A percentile compares a stretch with the other conserved stretches of the same genome.
These are phyloP conservation scores for Petrolisthes manimaculis DNA, from an alignment of 2,888 invertebrate species.

Conservation along the genomic window DNA sequence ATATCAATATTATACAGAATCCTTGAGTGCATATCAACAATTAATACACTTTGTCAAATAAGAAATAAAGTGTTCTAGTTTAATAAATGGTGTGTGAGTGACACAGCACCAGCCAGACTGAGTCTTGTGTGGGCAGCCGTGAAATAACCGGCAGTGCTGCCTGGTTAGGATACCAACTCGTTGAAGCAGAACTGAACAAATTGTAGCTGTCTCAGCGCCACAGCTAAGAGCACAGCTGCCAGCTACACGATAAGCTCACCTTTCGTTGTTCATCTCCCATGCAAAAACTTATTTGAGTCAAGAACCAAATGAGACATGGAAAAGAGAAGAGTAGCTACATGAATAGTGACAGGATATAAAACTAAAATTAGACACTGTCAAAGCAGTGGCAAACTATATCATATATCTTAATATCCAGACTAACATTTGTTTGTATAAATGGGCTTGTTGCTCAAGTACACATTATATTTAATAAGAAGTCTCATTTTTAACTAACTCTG, in stretches of 20 bases:
- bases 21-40: background rate
- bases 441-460: slow-evolving; percentile 32
- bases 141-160: slow-evolving; percentile 61
- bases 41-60: background rate
- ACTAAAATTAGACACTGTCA: slow-evolving; percentile 52
- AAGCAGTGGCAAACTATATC: slow-evolving; percentile 54
- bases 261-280: slow-evolving; percentile 58
- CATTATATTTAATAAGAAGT: slow-evolving; percentile 47
- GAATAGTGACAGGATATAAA: background rate
- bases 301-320: slow-evolving; percentile 46
- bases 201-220: slow-evolving; percentile 63
- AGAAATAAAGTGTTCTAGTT: background rate
- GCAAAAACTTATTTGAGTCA: slow-evolving; percentile 54
- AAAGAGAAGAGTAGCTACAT: background rate
- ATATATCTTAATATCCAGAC: slow-evolving; percentile 48
- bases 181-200: slow-evolving; percentile 64
- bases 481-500: slow-evolving; percentile 58
- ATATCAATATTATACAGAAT: background rate
- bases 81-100: slow-evolving; percentile 13
- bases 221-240: slow-evolving; percentile 63
- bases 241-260: slow-evolving; percentile 62
- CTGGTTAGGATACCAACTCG: slow-evolving; percentile 64
- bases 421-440: slow-evolving; percentile 40
- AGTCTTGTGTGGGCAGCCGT: slow-evolving; percentile 58
- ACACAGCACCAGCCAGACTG: slow-evolving; percentile 35